Evolutionary conservation across 2,113 vertebrate species (phyloP).

Genomic region (Tragelaphus buxtoni): DNA sequence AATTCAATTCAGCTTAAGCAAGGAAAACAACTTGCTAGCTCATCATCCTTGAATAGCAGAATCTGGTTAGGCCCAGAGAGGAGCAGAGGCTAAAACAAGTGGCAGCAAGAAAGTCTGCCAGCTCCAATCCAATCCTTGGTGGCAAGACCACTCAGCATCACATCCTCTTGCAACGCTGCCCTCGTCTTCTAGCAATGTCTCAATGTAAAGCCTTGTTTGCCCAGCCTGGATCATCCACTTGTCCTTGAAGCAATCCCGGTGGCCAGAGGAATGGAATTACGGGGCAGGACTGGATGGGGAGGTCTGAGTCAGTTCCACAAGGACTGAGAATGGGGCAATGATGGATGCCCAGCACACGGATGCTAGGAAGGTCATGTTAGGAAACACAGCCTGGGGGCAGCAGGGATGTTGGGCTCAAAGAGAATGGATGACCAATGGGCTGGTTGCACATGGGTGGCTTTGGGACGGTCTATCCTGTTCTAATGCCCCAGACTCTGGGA

Average conservation of each 20-base stretch:
- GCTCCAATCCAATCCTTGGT: not conserved
- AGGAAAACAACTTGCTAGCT: not conserved
- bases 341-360: not conserved
- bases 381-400: not conserved
- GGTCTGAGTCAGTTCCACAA: not conserved
- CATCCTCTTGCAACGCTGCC: not conserved
- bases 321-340: not conserved
- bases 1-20: not conserved
- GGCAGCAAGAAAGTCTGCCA: not conserved
- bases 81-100: not conserved
- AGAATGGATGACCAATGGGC: not conserved
- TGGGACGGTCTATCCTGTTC: not conserved
- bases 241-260: not conserved
- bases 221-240: not conserved
- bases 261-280: not conserved
- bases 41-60: rapidly evolving
- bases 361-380: not conserved
- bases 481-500: not conserved
- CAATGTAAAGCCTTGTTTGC: not conserved
- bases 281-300: not conserved
- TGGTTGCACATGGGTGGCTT: not conserved
- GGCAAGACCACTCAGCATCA: not conserved
- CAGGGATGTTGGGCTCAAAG: not conserved
- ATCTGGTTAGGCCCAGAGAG: not conserved
- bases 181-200: not conserved